Conservation (phyloP, 1,140 invertebrate species). For the Watersipora subatra region DNA sequence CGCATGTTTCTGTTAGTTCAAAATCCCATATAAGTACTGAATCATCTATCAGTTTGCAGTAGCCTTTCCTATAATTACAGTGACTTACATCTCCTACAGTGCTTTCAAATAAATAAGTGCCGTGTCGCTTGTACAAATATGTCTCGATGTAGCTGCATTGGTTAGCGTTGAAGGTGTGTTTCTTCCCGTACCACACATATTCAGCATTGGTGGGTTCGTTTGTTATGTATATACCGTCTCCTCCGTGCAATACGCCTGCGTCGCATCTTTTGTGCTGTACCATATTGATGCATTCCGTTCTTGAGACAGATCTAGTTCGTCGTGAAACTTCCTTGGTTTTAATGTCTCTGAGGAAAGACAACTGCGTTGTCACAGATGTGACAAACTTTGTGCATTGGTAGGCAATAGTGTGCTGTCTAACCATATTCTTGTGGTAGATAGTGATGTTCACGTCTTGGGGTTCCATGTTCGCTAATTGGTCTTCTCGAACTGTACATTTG, state of each 20-base stretch:
- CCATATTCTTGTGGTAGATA: neutral
- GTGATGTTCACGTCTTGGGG: neutral
- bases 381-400: neutral
- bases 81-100: neutral
- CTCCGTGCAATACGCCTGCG: neutral
- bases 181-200: neutral
- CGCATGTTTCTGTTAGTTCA: neutral
- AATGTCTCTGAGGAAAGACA: neutral
- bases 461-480: neutral
- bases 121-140: neutral
- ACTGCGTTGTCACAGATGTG: neutral
- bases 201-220: neutral
- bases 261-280: neutral
- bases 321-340: neutral
- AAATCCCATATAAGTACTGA: neutral
- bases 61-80: neutral
- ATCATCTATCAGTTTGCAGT: neutral
- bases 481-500: neutral
- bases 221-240: neutral
- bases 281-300: neutral
- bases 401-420: neutral
- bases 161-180: neutral
- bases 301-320: neutral
- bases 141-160: neutral
- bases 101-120: neutral